Conservation (phyloP, 2,888 invertebrate species). For the Hypselothyrea guttata region DNA sequence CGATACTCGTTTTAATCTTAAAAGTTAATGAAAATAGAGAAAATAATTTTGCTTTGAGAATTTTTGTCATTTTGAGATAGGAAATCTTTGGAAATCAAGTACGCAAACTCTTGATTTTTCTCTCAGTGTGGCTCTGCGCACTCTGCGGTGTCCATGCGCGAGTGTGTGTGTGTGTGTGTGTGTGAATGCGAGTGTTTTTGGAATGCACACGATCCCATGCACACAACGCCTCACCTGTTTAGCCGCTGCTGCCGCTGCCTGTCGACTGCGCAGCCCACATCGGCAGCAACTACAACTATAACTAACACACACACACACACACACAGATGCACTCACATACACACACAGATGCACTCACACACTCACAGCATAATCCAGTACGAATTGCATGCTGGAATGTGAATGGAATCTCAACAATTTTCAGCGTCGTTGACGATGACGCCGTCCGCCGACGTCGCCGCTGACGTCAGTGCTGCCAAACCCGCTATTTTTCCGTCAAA, state of each 20-base stretch:
- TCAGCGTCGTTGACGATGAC: constrained; percentile 77
- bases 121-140: too few species aligned
- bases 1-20: too few species aligned
- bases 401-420: constrained; percentile 81
- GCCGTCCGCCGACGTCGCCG: constrained; percentile 53
- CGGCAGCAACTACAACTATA: constrained; percentile 38
- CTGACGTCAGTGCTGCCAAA: too few species aligned
- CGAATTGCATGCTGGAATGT: constrained; percentile 81
- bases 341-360: constrained; percentile 22
- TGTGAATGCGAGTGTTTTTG: constrained; percentile 50
- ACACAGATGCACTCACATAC: constrained; percentile 24
- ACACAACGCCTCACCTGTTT: constrained; percentile 71
- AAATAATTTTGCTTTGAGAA: too few species aligned
- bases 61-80: too few species aligned
- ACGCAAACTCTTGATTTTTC: too few species aligned
- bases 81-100: too few species aligned
- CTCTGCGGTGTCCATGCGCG: too few species aligned
- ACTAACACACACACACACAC: constrained; percentile 25
- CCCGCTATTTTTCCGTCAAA: too few species aligned
- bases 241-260: constrained; percentile 57
- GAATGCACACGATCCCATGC: constrained; percentile 70
- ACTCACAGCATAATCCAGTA: constrained; percentile 60
- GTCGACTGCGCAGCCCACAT: constrained; percentile 44
- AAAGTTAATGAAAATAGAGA: too few species aligned
- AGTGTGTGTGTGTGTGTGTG: constrained; percentile 32